Base-by-base conservation (phyloP, 1,140 invertebrate genomes). In the Atta colombica region DNA sequence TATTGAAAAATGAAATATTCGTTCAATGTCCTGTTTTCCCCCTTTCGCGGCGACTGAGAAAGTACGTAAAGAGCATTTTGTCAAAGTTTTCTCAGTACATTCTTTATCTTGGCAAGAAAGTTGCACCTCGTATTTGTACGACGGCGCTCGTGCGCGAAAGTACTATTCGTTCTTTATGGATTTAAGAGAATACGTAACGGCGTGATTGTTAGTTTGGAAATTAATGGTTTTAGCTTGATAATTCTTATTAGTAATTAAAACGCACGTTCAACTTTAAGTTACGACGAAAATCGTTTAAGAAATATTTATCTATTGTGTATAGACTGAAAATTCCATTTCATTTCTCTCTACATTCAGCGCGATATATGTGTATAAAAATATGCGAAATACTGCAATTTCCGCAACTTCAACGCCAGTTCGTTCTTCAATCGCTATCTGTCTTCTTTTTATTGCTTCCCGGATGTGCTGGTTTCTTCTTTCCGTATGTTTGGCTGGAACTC, bases 21-120 rank as follows among this genome's bases (percentile, higher is more conserved):
- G 39, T 84, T 84, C 80, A 84, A 84, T 75, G 69, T 75, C 69
- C 80, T 21, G 39, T 84, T 84, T 74, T 61, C 8, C 8, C 0
- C 14, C n/a, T 69, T 49, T 35, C n/a, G 16, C 39, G 53, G 55
- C 55, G 55, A 21, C 55, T 53, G 80, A 8, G 80, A 82, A 82
- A 82, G 66, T 82, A 82, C 35, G 68, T 61, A 61, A 84, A 51
- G 80, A 75, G 80, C 80, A 61, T 84, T 84, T 84, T 84, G 80
- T 75, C 80, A 84, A 75, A 84, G 80, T 84, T 84, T 84, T 35
- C 69, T 39, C 69, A 84, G 39, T 61, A 58, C 80, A 75, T 82
- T 82, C 68, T 84, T 84, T 74, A 61, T 39, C 55, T 61, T 49
- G 80, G 80, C 39, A 35, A 21, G 69, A 84, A 84, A 84, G 55